Evolutionary conservation across 2,888 invertebrate genomes (phyloP).

Genomic region (Allophyes oxyacanthae): DNA sequence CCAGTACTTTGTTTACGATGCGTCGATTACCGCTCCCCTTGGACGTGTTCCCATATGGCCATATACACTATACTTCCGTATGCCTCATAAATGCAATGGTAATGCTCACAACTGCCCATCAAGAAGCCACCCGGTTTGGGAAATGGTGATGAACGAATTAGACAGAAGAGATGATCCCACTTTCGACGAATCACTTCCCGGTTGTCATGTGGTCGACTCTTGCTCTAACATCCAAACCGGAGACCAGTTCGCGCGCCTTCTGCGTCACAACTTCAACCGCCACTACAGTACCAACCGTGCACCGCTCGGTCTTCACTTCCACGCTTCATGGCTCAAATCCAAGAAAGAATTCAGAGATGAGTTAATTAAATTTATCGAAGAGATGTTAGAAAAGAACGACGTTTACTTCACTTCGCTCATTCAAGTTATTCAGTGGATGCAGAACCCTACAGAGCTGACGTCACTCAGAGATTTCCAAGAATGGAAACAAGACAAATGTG

Average conservation of each 20-base stretch:
- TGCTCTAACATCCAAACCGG: conserved; percentile 97
- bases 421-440: conserved; percentile 98
- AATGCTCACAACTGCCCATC: conserved; percentile 98
- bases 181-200: conserved; percentile 97
- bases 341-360: conserved; percentile 98
- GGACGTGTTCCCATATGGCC: conserved; percentile 98
- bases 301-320: conserved; percentile 97
- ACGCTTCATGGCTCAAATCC: conserved; percentile 98
- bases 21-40: conserved; percentile 97
- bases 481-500: conserved; percentile 98
- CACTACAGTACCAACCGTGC: conserved; percentile 98
- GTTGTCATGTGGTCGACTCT: conserved; percentile 98
- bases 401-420: conserved; percentile 98
- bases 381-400: conserved; percentile 96
- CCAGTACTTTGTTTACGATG: conserved; percentile 98
- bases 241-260: conserved; percentile 96
- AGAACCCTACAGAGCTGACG: conserved; percentile 96
- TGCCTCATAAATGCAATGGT: conserved; percentile 98
- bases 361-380: conserved; percentile 97
- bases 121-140: conserved; percentile 97
- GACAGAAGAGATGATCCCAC: conserved; percentile 98
- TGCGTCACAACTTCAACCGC: conserved; percentile 98
- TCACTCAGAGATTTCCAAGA: conserved; percentile 97
- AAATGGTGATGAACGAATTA: conserved; percentile 98
- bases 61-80: conserved; percentile 98